phyloP scores from a whole-genome alignment of 2,113 vertebrate genomes.

The Pongo pygmaeus region DNA sequence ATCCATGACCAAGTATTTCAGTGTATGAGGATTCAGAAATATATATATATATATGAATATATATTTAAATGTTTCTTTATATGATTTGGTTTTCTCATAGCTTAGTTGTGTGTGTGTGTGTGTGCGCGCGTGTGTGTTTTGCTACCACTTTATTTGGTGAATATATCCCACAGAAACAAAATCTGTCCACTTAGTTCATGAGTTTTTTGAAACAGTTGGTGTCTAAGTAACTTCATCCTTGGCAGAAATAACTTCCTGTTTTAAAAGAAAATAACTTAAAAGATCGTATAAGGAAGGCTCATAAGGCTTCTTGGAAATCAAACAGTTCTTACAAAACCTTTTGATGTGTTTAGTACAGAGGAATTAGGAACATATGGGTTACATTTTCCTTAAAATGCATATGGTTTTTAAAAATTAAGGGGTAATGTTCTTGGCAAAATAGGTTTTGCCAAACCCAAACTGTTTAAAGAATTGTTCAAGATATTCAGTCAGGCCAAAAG shows the following conservation, averaged over 20 bases:
- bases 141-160: conserved; percentile 21
- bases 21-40: background rate
- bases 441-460: conserved; percentile 79
- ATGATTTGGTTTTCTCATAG: background rate
- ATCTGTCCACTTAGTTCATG: conserved; percentile 43
- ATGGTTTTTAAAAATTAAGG: conserved; percentile 77
- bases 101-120: background rate
- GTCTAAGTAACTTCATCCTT: conserved; percentile 70
- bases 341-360: conserved; percentile 73
- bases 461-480: conserved; percentile 79
- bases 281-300: conserved; percentile 70
- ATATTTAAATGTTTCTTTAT: background rate
- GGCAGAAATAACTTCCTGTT: conserved; percentile 71
- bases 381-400: conserved; percentile 75
- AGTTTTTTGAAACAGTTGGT: conserved; percentile 57
- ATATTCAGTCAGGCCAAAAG: conserved; percentile 73
- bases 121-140: background rate
- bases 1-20: background rate
- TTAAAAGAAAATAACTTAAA: conserved; percentile 72
- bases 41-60: background rate
- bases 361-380: conserved; percentile 77
- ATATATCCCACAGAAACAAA: conserved; percentile 49
- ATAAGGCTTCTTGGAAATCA: conserved; percentile 75
- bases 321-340: conserved; percentile 72
- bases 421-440: conserved; percentile 79